Conservation (phyloP, 2,113 vertebrate genomes). For the Ascaphus truei region DNA sequence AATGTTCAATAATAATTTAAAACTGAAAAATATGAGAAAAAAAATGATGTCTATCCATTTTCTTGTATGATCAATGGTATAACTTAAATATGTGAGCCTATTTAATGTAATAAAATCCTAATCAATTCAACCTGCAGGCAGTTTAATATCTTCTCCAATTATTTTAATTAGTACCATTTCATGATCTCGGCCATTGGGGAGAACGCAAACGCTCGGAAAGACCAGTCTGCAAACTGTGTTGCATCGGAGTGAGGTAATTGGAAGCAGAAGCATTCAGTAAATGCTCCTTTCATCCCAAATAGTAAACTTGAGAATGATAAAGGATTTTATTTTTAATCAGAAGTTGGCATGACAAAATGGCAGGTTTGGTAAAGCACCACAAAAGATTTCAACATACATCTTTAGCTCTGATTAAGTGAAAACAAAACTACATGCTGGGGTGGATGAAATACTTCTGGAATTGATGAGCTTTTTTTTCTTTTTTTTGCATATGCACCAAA, state of each 20-base stretch:
- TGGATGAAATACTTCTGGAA: slow-evolving; percentile 60
- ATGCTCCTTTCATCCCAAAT: slow-evolving; percentile 18
- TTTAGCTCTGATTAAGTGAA: slow-evolving; percentile 52
- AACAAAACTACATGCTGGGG: slow-evolving; percentile 49
- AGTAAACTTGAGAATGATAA: slow-evolving; percentile 26
- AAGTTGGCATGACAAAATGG: slow-evolving; percentile 38
- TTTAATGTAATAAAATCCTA: neutral
- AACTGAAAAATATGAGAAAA: neutral
- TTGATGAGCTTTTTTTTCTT: slow-evolving; percentile 73
- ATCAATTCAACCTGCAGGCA: neutral
- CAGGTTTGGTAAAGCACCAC: slow-evolving; percentile 29
- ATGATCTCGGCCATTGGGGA: neutral
- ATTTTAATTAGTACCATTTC: neutral
- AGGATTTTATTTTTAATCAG: slow-evolving; percentile 43
- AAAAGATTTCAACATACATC: slow-evolving; percentile 43
- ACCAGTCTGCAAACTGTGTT: slow-evolving; percentile 2
- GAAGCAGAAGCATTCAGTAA: slow-evolving; percentile 2
- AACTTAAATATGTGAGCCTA: neutral
- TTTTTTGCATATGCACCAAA: slow-evolving; percentile 53
- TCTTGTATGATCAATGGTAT: neutral
- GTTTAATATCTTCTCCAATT: slow-evolving; percentile 1
- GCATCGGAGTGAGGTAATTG: neutral
- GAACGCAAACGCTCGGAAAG: neutral
- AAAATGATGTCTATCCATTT: neutral
- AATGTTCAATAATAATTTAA: neutral